These are phyloP conservation scores for Oryzias dopingdopingensis DNA, from an alignment of 2,797 vertebrate genomes.

Conservation along the genomic window DNA sequence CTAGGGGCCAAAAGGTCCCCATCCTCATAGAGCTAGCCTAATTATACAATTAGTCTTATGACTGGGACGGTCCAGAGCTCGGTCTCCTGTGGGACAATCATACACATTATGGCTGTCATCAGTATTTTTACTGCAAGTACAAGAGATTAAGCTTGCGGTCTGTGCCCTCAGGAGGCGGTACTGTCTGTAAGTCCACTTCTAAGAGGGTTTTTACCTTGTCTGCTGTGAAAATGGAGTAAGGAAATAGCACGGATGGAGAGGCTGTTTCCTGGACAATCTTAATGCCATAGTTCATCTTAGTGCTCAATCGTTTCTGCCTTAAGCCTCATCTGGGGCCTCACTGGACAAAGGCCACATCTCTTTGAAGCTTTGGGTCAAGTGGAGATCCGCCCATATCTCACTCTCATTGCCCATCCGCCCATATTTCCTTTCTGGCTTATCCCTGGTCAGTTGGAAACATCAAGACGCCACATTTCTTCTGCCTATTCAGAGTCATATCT, in stretches of 20 bases:
- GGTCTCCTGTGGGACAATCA: slow-evolving; percentile 77
- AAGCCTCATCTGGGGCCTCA: slow-evolving; percentile 63
- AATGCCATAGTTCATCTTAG: slow-evolving; percentile 65
- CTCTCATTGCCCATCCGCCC: slow-evolving; percentile 70
- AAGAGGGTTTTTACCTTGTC: neutral
- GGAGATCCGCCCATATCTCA: slow-evolving; percentile 64
- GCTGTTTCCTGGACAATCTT: slow-evolving; percentile 33
- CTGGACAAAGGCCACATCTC: slow-evolving; percentile 40
- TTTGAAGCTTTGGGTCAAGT: slow-evolving; percentile 69
- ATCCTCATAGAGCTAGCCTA: slow-evolving; percentile 77
- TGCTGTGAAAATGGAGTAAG: neutral
- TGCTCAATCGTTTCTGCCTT: slow-evolving; percentile 60
- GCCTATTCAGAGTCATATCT: slow-evolving; percentile 70
- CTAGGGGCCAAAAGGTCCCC: slow-evolving; percentile 74
- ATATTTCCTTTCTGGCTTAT: slow-evolving; percentile 73
- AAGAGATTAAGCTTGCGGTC: slow-evolving; percentile 25
- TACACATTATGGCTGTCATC: slow-evolving; percentile 77
- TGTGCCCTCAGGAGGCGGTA: slow-evolving; percentile 14
- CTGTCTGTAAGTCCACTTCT: neutral
- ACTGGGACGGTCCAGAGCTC: slow-evolving; percentile 73
- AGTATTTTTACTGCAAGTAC: slow-evolving; percentile 60
- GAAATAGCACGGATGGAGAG: slow-evolving; percentile 8
- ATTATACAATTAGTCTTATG: slow-evolving; percentile 85
- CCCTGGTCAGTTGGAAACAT: slow-evolving; percentile 72
- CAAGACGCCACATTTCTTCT: slow-evolving; percentile 72